These are phyloP conservation scores for Macrophya annulata DNA, from an alignment of 2,888 invertebrate species.

Conservation along the genomic window DNA sequence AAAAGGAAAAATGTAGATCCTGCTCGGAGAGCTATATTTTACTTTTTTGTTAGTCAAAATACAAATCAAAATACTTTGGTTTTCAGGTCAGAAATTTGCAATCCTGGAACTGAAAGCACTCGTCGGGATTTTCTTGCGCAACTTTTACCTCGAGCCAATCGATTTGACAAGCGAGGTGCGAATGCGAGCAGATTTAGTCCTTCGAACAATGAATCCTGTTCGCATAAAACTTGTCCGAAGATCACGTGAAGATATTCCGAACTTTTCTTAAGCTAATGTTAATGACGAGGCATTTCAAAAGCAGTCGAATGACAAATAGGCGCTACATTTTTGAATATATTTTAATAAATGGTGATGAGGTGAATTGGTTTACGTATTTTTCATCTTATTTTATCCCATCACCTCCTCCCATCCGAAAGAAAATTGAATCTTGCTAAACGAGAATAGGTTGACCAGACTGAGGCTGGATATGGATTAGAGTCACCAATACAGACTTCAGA, in stretches of 20 bases:
- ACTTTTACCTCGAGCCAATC: conserved; percentile 70
- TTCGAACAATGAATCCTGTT: conserved; percentile 65
- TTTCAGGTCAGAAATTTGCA: conserved; percentile 68
- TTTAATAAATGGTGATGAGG: no score
- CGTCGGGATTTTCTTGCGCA: conserved; percentile 65
- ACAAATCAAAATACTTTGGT: background rate
- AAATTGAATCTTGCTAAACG: no score
- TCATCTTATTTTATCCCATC: background rate
- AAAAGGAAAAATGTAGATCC: background rate
- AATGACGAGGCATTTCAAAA: no score
- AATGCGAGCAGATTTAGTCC: conserved; percentile 64
- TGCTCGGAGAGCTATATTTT: no score
- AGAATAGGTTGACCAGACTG: no score
- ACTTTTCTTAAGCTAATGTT: no score
- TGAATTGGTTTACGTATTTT: background rate
- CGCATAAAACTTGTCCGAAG: conserved; percentile 60
- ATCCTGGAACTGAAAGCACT: conserved; percentile 71
- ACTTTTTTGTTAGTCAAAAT: background rate
- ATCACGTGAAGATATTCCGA: background rate
- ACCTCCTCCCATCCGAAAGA: no score
- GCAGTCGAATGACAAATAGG: no score
- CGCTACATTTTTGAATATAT: no score
- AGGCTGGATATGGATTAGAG: no score
- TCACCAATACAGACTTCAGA: no score
- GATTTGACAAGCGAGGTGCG: conserved; percentile 66